A percentile compares a stretch with the other conserved stretches of the same genome.
Conservation (phyloP, 2,888 invertebrate genomes). For the Pheosia gnoma region DNA sequence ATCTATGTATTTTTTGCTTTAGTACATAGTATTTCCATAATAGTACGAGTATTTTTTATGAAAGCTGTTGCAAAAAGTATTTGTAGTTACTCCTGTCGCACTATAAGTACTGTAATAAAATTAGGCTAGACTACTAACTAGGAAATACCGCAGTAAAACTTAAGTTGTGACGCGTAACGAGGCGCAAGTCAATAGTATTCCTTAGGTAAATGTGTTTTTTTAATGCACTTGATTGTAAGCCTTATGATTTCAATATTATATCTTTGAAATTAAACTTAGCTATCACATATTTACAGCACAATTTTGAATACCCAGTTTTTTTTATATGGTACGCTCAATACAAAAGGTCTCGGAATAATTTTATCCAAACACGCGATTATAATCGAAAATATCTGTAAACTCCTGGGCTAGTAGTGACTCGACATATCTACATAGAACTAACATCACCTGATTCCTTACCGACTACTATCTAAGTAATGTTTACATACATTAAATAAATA, state of each 20-base stretch:
- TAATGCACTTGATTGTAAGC: too few species aligned
- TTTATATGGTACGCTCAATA: too few species aligned
- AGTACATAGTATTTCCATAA: neutral
- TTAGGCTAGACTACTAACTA: conserved; percentile 28
- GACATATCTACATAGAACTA: neutral
- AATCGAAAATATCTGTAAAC: too few species aligned
- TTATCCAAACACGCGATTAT: too few species aligned
- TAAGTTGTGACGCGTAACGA: conserved; percentile 41
- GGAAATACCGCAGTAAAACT: conserved; percentile 40
- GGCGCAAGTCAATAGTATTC: conserved; percentile 10
- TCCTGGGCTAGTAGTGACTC: too few species aligned
- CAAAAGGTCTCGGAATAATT: too few species aligned
- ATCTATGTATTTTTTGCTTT: neutral
- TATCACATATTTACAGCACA: too few species aligned
- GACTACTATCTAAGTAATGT: neutral
- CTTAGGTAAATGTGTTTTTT: neutral
- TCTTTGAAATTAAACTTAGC: too few species aligned
- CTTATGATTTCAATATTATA: too few species aligned
- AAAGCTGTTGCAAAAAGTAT: conserved; percentile 17
- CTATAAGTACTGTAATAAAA: conserved; percentile 8
- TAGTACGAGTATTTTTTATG: conserved; percentile 10
- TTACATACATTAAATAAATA: neutral
- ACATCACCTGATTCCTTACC: neutral
- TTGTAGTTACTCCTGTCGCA: conserved; percentile 9
- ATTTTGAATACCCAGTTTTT: too few species aligned